phyloP scores from a whole-genome alignment of 2,797 vertebrate species.

The Darevskia nairensis region DNA sequence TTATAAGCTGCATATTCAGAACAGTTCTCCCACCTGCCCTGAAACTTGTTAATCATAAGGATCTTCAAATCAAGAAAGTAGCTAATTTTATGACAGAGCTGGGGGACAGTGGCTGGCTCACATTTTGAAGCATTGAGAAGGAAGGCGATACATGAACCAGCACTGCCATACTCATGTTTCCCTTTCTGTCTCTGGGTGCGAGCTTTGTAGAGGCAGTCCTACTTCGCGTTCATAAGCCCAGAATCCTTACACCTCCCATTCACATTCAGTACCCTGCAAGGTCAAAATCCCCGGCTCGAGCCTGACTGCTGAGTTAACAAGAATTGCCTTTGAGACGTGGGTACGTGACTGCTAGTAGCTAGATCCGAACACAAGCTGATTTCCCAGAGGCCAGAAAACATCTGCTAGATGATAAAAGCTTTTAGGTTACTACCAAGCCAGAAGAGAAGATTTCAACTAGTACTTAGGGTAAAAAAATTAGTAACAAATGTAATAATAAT shows the following conservation, averaged over 20 bases:
- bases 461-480: neutral
- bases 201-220: neutral
- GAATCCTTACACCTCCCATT: neutral
- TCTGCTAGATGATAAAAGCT: neutral
- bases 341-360: neutral
- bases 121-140: neutral
- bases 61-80: neutral
- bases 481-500: too few species aligned
- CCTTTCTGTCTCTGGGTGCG: neutral
- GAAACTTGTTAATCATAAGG: neutral
- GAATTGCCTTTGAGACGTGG: neutral
- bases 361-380: constrained; percentile 11
- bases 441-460: neutral
- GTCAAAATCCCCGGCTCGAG: neutral
- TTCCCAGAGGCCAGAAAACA: constrained; percentile 26
- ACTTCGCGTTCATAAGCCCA: neutral
- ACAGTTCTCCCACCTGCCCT: too few species aligned
- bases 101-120: neutral
- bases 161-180: neutral
- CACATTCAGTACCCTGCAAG: neutral
- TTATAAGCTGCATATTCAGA: neutral
- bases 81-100: neutral
- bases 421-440: constrained; percentile 17
- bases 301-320: constrained; percentile 17
- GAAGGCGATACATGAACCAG: neutral